Percentiles rank a stretch among this genome's conserved stretches.
Conservation (phyloP, 2,888 invertebrate species). For the Petrolisthes manimaculis region DNA sequence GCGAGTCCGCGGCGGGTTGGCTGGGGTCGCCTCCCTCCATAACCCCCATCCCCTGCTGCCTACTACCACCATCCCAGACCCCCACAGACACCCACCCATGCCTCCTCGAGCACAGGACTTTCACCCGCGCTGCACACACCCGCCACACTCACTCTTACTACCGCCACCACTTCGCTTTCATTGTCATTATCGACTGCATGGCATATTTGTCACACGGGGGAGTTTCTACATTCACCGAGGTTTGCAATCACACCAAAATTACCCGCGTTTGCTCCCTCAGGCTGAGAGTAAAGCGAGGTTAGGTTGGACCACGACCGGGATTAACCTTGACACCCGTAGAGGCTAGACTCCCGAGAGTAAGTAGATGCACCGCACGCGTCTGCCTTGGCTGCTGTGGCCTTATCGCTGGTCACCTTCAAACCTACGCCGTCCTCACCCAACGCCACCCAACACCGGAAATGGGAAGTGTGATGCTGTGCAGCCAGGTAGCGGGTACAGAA, state of each 20-base stretch:
- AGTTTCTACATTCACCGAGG: slow-evolving; percentile 27
- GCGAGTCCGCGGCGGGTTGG: slow-evolving; percentile 44
- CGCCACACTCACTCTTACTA: slow-evolving; percentile 55
- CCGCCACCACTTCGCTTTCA: slow-evolving; percentile 48
- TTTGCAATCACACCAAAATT: slow-evolving; percentile 17
- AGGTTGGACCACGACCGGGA: not conserved
- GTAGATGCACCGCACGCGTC: slow-evolving; percentile 51
- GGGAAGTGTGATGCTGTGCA: slow-evolving; percentile 44
- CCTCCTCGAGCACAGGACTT: slow-evolving; percentile 52
- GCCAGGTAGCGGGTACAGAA: slow-evolving; percentile 23
- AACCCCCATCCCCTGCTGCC: slow-evolving; percentile 21
- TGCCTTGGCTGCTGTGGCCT: slow-evolving; percentile 58
- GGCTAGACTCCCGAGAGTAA: slow-evolving; percentile 36
- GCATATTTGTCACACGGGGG: slow-evolving; percentile 29
- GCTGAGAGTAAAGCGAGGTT: not conserved
- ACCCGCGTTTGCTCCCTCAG: not conserved
- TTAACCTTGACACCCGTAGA: slow-evolving; percentile 38
- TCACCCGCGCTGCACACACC: slow-evolving; percentile 51
- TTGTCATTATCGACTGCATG: slow-evolving; percentile 57
- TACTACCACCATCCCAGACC: not conserved
- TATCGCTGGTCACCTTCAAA: slow-evolving; percentile 60
- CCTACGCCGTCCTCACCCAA: slow-evolving; percentile 49
- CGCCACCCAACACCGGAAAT: slow-evolving; percentile 52
- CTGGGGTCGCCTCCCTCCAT: slow-evolving; percentile 38
- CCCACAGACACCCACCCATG: slow-evolving; percentile 19